These are phyloP conservation scores for Drosophila macrospina DNA, from an alignment of 2,888 invertebrate species.

Conservation along the genomic window DNA sequence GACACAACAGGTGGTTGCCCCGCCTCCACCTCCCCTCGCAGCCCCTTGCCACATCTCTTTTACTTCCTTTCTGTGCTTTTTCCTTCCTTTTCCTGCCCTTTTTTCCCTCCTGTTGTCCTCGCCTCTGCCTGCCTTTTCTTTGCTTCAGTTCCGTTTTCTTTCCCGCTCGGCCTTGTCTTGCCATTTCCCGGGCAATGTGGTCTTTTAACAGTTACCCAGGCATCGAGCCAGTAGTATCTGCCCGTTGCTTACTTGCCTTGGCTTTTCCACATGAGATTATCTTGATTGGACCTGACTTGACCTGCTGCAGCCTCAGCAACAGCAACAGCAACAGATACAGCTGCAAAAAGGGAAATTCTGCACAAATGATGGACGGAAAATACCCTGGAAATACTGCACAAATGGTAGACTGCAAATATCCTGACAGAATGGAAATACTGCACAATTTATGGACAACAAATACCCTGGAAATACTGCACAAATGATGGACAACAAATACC, in stretches of 20 bases:
- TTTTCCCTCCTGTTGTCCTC: too few species aligned
- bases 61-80: neutral
- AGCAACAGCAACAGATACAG: conserved; percentile 6
- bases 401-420: neutral
- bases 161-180: conserved; percentile 23
- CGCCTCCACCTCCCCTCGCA: too few species aligned
- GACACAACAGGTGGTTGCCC: conserved; percentile 49
- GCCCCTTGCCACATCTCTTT: neutral
- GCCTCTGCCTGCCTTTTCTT: neutral
- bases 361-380: neutral
- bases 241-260: conserved; percentile 36
- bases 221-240: conserved; percentile 2
- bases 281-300: conserved; percentile 54
- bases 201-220: conserved; percentile 17
- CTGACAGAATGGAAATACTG: too few species aligned
- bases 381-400: neutral
- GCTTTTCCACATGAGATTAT: conserved; percentile 51
- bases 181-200: conserved; percentile 30
- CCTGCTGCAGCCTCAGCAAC: conserved; percentile 17
- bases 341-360: too few species aligned
- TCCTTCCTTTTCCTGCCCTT: neutral
- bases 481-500: too few species aligned
- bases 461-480: too few species aligned
- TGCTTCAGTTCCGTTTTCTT: conserved; percentile 8
- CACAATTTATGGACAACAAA: too few species aligned